Evolutionary conservation across 2,113 vertebrate species (phyloP).

Genomic region (Pseudorasbora parva): DNA sequence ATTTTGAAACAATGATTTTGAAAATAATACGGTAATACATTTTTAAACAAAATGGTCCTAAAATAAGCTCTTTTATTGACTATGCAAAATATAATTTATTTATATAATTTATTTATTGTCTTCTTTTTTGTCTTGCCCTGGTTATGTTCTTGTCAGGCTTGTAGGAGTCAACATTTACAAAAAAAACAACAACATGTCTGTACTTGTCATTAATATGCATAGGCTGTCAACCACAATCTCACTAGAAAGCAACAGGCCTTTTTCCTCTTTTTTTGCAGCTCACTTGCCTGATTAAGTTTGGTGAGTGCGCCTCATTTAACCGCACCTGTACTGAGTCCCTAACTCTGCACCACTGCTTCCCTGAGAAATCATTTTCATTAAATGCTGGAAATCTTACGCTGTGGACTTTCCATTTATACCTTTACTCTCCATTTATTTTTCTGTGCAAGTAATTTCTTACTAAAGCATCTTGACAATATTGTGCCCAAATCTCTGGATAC

Average conservation of each 20-base stretch:
- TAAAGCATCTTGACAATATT: background rate
- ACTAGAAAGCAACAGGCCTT: background rate
- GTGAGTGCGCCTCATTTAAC: constrained; percentile 20
- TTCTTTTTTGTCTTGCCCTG: background rate
- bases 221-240: background rate
- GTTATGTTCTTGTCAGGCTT: background rate
- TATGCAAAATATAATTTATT: background rate
- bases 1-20: too few relatives aligned
- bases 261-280: constrained; percentile 3
- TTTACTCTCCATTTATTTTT: background rate
- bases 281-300: constrained; percentile 18
- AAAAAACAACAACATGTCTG: background rate
- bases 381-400: background rate
- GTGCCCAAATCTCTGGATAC: background rate
- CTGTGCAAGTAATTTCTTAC: background rate
- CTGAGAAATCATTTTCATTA: background rate
- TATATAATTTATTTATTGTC: background rate
- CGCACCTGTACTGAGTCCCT: background rate
- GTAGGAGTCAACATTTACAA: background rate
- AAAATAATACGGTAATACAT: too few relatives aligned
- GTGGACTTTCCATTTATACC: background rate
- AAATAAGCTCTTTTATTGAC: background rate
- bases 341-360: background rate
- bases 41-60: too few relatives aligned
- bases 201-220: background rate